Conservation (phyloP, 1,140 invertebrate genomes). For the Trichoplusia ni region DNA sequence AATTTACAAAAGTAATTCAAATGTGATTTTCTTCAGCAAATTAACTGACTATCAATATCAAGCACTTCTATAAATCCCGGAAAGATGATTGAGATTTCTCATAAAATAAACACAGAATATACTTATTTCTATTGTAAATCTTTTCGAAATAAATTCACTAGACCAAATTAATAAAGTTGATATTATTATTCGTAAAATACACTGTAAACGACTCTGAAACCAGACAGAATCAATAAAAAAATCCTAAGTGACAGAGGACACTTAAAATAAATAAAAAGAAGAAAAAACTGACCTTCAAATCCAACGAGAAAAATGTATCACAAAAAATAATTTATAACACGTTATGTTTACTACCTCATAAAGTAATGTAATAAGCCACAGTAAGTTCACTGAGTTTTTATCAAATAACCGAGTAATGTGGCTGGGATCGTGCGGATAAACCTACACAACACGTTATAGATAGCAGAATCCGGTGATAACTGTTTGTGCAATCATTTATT, state of each 20-base stretch:
- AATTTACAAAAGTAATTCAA: too few relatives aligned
- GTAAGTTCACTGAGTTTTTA: background rate
- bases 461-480: conserved; percentile 18
- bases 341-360: conserved; percentile 19
- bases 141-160: too few relatives aligned
- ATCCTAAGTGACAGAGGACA: background rate
- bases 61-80: too few relatives aligned
- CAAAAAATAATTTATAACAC: conserved; percentile 23
- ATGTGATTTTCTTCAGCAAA: too few relatives aligned
- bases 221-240: background rate
- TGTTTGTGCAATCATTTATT: background rate
- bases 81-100: too few relatives aligned
- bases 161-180: too few relatives aligned
- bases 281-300: conserved; percentile 2
- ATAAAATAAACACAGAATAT: too few relatives aligned
- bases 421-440: background rate
- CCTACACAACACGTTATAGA: background rate
- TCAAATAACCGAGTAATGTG: background rate
- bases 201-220: background rate
- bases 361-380: background rate
- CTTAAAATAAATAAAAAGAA: background rate
- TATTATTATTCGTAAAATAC: too few relatives aligned
- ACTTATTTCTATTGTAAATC: too few relatives aligned
- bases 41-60: too few relatives aligned
- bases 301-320: background rate